Evolutionary conservation across 2,797 vertebrate genomes (phyloP).

Genomic region (Dicrostonyx torquatus): DNA sequence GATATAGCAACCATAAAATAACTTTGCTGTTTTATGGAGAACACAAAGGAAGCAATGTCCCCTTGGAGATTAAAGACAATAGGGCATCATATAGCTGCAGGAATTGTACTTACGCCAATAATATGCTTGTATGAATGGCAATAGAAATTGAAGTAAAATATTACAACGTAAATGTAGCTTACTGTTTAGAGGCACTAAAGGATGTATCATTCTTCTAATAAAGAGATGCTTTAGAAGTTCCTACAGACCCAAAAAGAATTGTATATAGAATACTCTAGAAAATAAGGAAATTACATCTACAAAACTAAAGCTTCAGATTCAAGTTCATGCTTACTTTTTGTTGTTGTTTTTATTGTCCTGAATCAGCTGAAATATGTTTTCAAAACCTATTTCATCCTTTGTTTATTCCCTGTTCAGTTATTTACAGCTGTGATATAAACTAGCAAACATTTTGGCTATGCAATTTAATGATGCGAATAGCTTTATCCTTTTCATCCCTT

Average conservation of each 20-base stretch:
- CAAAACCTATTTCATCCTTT: conserved; percentile 18
- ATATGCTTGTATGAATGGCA: not conserved
- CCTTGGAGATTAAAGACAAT: not conserved
- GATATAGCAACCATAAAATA: conserved; percentile 50
- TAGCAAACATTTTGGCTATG: not conserved
- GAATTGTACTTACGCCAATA: not conserved
- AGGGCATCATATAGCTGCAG: conserved; percentile 38
- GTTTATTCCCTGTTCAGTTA: conserved; percentile 45
- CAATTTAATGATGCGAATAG: not conserved
- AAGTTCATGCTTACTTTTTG: not conserved
- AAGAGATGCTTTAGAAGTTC: conserved; percentile 24
- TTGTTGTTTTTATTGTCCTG: not conserved
- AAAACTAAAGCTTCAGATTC: not conserved
- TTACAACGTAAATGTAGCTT: conserved; percentile 18
- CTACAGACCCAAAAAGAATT: not conserved
- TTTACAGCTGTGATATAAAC: not conserved
- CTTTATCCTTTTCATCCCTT: not conserved
- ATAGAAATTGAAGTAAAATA: conserved; percentile 9
- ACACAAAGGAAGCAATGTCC: conserved; percentile 5
- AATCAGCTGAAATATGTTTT: conserved; percentile 39
- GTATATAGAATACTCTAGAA: not conserved
- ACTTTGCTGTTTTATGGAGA: not conserved
- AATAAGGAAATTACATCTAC: conserved; percentile 34
- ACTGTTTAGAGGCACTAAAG: conserved; percentile 36
- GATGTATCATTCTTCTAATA: not conserved